Conservation (phyloP, 2,113 vertebrate species). For the Polyodon spathula region DNA sequence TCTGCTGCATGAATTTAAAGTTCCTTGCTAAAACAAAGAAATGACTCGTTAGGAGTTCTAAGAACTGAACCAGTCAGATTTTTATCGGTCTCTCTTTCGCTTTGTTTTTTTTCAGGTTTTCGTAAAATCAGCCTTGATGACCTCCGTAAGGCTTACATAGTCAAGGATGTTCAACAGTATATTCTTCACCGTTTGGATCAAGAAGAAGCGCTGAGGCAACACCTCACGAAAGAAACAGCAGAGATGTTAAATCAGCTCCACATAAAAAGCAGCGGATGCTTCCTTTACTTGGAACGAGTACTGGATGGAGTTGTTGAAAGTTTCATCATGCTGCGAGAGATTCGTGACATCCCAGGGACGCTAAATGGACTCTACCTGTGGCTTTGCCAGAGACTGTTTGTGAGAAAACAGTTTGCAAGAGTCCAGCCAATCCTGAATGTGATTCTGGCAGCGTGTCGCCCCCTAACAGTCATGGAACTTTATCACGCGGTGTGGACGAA, state of each 20-base stretch:
- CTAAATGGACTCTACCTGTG: conserved; percentile 95
- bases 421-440: conserved; percentile 94
- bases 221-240: conserved; percentile 94
- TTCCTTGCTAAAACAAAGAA: too few species aligned
- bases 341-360: conserved; percentile 93
- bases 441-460: conserved; percentile 85
- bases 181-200: conserved; percentile 93
- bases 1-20: too few species aligned
- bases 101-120: conserved; percentile 62
- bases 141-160: conserved; percentile 90
- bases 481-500: conserved; percentile 96
- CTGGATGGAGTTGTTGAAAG: conserved; percentile 94
- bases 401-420: conserved; percentile 95
- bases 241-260: conserved; percentile 98
- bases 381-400: conserved; percentile 97
- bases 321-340: conserved; percentile 93
- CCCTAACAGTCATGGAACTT: conserved; percentile 77
- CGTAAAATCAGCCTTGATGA: conserved; percentile 95
- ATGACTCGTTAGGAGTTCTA: background rate
- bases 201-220: conserved; percentile 90
- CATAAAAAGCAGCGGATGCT: conserved; percentile 97
- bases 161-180: conserved; percentile 96
- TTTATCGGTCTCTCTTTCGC: conserved; percentile 17
- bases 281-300: conserved; percentile 91
- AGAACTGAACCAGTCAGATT: conserved; percentile 3